A percentile compares a stretch with the other conserved stretches of the same genome.
phyloP scores from a whole-genome alignment of 64 coral and sea anemone species.

The Hydrozoanthus tunicans region DNA sequence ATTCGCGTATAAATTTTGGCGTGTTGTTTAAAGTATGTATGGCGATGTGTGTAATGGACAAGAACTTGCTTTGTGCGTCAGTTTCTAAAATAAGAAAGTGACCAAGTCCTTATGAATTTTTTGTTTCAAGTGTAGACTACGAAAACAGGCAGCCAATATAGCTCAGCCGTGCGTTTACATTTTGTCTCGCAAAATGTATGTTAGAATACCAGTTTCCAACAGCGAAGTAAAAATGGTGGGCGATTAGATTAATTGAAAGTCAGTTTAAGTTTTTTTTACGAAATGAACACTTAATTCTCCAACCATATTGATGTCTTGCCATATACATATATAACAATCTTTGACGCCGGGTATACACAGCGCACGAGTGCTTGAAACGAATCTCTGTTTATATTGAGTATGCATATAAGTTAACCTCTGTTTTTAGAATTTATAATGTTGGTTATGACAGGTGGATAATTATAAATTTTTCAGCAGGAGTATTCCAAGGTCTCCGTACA shows the following conservation, averaged over 20 bases:
- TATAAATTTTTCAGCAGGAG: conserved; percentile 18
- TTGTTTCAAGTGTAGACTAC: neutral
- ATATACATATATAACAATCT: neutral
- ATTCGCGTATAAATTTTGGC: neutral
- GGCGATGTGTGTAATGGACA: neutral
- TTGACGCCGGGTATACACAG: neutral
- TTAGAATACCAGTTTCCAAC: too few relatives aligned
- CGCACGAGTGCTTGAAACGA: too few relatives aligned
- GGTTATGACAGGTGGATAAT: conserved; percentile 29
- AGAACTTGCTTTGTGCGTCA: neutral
- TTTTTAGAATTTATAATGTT: neutral
- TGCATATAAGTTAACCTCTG: neutral
- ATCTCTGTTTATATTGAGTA: neutral
- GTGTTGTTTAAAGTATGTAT: neutral
- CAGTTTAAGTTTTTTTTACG: too few relatives aligned
- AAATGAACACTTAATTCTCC: too few relatives aligned
- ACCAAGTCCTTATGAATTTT: neutral
- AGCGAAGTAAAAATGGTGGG: too few relatives aligned
- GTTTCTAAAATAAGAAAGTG: neutral
- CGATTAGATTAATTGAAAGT: too few relatives aligned
- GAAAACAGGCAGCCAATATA: neutral
- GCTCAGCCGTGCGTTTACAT: too few relatives aligned
- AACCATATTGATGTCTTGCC: too few relatives aligned
- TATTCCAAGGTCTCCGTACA: neutral
- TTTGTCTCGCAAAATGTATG: neutral